Conservation (phyloP, 2,113 vertebrate species). For the Xenopus borealis region DNA sequence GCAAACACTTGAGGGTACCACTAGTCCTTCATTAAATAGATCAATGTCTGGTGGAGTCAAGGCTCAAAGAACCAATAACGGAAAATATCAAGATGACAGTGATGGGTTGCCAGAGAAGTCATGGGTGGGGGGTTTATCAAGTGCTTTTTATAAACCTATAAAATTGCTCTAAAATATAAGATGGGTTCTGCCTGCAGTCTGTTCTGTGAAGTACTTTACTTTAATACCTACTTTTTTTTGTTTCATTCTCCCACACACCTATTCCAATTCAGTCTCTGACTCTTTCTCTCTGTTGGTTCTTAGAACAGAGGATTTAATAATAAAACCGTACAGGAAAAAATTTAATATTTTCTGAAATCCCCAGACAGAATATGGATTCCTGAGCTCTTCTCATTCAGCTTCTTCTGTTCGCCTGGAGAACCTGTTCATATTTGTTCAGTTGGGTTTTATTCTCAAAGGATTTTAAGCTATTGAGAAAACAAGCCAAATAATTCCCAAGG, state of each 20-base stretch:
- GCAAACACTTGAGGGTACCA: no score
- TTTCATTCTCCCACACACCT: no score
- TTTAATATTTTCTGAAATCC: conserved; percentile 19
- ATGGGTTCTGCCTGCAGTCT: no score
- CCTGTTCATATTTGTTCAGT: conserved; percentile 38
- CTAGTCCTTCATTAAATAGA: no score
- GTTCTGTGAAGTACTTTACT: no score
- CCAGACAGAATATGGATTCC: background rate
- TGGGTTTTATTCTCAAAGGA: conserved; percentile 32
- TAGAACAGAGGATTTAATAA: background rate
- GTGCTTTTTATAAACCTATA: background rate
- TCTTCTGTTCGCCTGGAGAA: conserved; percentile 31
- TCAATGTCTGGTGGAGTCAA: no score
- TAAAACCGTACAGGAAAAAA: background rate
- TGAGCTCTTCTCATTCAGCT: conserved; percentile 10
- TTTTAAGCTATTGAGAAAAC: conserved; percentile 41
- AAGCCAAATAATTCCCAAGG: conserved; percentile 30
- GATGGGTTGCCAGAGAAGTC: no score
- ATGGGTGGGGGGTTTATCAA: no score
- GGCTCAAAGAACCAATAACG: no score
- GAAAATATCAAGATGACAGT: no score
- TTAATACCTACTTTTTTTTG: no score
- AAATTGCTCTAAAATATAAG: background rate
- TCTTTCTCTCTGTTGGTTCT: background rate
- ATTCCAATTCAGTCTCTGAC: no score